A percentile compares a stretch with the other conserved stretches of the same genome.
Conservation (phyloP, 2,888 invertebrate genomes). For the Tipula vernalis region DNA sequence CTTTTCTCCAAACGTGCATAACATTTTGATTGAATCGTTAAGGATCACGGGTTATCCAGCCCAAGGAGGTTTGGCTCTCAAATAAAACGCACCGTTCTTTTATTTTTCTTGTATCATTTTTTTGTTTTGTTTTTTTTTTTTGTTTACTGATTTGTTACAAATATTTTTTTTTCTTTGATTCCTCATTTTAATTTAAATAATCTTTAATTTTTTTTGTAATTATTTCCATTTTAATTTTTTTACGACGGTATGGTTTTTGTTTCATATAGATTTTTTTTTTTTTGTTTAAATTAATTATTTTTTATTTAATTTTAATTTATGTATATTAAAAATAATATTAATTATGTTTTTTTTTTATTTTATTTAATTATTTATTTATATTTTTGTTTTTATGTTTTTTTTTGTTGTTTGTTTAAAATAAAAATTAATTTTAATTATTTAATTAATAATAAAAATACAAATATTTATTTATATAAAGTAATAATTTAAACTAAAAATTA, state of each 20-base stretch:
- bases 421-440: neutral
- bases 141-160: neutral
- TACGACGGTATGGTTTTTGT: neutral
- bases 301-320: neutral
- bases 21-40: no score
- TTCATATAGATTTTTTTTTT: neutral
- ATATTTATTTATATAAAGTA: neutral
- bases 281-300: neutral
- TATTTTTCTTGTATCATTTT: neutral
- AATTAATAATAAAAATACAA: neutral
- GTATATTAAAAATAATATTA: conserved; percentile 4
- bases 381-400: neutral
- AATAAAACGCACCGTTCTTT: neutral
- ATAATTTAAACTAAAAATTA: conserved; percentile 4
- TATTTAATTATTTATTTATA: neutral
- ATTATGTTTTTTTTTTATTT: neutral
- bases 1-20: no score
- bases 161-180: neutral
- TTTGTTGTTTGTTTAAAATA: neutral
- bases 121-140: neutral
- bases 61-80: neutral
- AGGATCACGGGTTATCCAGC: no score
- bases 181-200: neutral
- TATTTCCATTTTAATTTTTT: neutral
- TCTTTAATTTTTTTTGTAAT: neutral